Percentiles rank a stretch among this genome's conserved stretches.
Evolutionary conservation across 2,113 vertebrate species (phyloP).

Genomic region (Marmota monax): DNA sequence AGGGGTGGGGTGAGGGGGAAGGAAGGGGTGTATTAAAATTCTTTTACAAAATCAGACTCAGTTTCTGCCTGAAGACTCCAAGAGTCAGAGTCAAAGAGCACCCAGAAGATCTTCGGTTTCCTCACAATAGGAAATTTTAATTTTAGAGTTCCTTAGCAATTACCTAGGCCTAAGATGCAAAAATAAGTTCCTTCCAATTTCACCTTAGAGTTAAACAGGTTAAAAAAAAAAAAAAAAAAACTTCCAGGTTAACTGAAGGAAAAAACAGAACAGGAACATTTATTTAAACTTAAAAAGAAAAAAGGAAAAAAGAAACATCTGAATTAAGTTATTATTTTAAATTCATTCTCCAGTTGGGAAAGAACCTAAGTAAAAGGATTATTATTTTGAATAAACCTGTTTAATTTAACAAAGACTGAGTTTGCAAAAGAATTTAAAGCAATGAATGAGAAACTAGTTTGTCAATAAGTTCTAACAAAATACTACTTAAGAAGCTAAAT

Average conservation of each 20-base stretch:
- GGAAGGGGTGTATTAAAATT: too few species aligned
- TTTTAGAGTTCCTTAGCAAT: slow-evolving; percentile 8
- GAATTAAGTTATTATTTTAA: background rate
- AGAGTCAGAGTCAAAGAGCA: background rate
- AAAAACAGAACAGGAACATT: background rate
- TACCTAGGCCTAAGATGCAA: background rate
- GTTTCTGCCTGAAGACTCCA: slow-evolving; percentile 22
- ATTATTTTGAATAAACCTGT: background rate
- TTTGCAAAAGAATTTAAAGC: background rate
- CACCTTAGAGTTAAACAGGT: background rate
- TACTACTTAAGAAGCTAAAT: background rate
- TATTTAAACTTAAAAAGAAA: background rate
- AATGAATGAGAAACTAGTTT: background rate
- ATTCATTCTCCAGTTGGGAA: background rate
- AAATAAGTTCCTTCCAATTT: slow-evolving; percentile 25
- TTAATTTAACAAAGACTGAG: background rate
- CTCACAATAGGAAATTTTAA: background rate
- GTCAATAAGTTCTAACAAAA: background rate
- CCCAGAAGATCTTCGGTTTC: background rate
- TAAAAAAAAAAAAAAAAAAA: slow-evolving; percentile 22
- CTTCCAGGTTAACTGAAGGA: background rate
- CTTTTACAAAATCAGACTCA: background rate
- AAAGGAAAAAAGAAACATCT: background rate
- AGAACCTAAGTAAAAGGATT: background rate
- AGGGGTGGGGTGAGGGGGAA: too few species aligned